Percentiles rank a stretch among this genome's conserved stretches.
phyloP scores from a whole-genome alignment of 2,113 vertebrate genomes.

The Silurus meridionalis region DNA sequence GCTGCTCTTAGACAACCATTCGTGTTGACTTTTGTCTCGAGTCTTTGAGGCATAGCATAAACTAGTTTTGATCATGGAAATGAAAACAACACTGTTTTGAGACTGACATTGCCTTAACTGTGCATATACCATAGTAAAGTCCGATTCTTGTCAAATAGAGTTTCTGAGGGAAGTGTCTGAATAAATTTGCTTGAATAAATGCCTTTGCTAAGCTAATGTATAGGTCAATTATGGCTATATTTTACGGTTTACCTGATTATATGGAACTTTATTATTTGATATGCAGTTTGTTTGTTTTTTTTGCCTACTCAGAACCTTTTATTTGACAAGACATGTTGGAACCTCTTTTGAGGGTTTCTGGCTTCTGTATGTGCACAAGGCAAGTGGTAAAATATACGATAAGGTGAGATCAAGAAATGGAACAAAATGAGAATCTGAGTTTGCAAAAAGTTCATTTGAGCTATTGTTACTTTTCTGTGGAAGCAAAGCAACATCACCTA shows the following conservation, averaged over 20 bases:
- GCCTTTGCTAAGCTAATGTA: neutral
- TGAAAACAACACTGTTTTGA: constrained; percentile 15
- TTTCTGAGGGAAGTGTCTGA: neutral
- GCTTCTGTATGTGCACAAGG: neutral
- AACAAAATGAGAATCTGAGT: neutral
- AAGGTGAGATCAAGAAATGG: neutral
- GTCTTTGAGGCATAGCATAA: neutral
- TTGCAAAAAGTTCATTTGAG: neutral
- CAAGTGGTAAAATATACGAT: neutral
- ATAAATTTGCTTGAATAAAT: constrained; percentile 11
- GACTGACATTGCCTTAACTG: constrained; percentile 20
- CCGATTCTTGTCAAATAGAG: no score
- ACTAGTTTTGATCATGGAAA: neutral
- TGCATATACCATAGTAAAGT: neutral
- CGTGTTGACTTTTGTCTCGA: neutral
- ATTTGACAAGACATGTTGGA: neutral
- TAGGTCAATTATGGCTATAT: neutral
- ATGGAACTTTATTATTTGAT: neutral
- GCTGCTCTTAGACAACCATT: neutral
- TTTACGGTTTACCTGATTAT: neutral
- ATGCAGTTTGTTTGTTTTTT: neutral
- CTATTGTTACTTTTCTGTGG: neutral
- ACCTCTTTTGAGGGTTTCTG: neutral
- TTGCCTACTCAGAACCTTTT: neutral
- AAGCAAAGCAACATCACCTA: neutral